Evolutionary conservation across 2,888 invertebrate genomes (phyloP).

Genomic region (Philopedon plagiatum): DNA sequence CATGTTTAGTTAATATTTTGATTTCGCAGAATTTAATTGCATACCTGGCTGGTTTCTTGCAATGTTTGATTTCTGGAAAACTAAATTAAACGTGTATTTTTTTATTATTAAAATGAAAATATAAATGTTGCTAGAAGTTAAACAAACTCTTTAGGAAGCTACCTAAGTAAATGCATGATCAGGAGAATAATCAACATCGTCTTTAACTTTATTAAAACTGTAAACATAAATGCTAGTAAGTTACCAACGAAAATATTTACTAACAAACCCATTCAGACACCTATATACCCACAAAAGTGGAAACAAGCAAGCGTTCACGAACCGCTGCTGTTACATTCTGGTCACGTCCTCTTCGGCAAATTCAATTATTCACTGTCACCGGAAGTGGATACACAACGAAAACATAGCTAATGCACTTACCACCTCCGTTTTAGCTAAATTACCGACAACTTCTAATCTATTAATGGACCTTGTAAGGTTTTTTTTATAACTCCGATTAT

Average conservation of each 20-base stretch:
- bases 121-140: too few relatives aligned
- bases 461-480: constrained; percentile 37
- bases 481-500: constrained; percentile 23
- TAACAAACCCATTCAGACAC: constrained; percentile 18
- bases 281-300: constrained; percentile 13
- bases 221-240: too few relatives aligned
- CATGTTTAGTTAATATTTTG: neutral
- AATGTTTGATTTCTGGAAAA: neutral
- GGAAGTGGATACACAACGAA: constrained; percentile 50
- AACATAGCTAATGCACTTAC: constrained; percentile 49
- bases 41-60: neutral
- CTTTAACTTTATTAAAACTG: too few relatives aligned
- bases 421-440: constrained; percentile 47
- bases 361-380: constrained; percentile 51
- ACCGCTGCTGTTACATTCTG: constrained; percentile 29
- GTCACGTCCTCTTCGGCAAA: constrained; percentile 44
- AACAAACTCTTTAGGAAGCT: too few relatives aligned
- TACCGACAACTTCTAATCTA: constrained; percentile 43
- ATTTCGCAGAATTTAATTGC: neutral
- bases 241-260: too few relatives aligned
- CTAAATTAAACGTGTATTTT: too few relatives aligned
- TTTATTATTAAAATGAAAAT: too few relatives aligned
- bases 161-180: too few relatives aligned
- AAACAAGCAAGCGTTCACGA: constrained; percentile 2
- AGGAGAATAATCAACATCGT: too few relatives aligned